phyloP scores from a whole-genome alignment of 2,888 invertebrate species.

The Eulithis prunata region DNA sequence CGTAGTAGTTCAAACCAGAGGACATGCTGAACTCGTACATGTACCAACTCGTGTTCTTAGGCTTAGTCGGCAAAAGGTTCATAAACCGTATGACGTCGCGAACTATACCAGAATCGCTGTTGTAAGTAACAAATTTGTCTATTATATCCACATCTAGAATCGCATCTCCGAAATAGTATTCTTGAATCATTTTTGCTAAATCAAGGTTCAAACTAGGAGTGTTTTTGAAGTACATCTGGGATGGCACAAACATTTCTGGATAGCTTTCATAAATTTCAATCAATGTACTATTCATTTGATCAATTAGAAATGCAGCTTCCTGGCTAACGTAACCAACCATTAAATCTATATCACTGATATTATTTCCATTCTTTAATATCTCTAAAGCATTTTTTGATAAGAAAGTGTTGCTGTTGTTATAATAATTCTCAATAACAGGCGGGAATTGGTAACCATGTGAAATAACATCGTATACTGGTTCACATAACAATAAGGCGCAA shows the following conservation, averaged over 20 bases:
- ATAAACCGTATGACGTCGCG: conserved; percentile 22
- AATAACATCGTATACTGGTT: conserved; percentile 34
- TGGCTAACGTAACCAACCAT: conserved; percentile 23
- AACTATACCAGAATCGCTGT: conserved; percentile 11
- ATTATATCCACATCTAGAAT: conserved; percentile 7
- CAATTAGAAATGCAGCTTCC: conserved; percentile 8
- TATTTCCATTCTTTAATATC: conserved; percentile 13
- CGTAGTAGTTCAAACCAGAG: conserved; percentile 25
- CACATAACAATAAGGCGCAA: conserved; percentile 25
- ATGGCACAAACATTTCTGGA: conserved; percentile 31
- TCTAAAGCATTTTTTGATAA: conserved; percentile 11
- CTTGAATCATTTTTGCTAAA: conserved; percentile 15
- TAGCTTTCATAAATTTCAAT: conserved; percentile 13
- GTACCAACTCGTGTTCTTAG: background rate
- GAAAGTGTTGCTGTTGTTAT: conserved; percentile 36
- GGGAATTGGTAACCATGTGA: conserved; percentile 33
- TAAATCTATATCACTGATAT: conserved; percentile 23
- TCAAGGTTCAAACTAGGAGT: conserved; percentile 12
- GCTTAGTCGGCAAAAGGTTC: conserved; percentile 5
- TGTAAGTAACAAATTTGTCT: conserved; percentile 15
- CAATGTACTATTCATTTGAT: conserved; percentile 3
- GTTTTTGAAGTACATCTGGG: conserved; percentile 9
- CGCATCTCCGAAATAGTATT: conserved; percentile 27
- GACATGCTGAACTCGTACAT: conserved; percentile 21
- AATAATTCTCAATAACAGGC: conserved; percentile 48